These are phyloP conservation scores for Orius laevigatus DNA, from an alignment of 1,140 invertebrate species.

Conservation along the genomic window DNA sequence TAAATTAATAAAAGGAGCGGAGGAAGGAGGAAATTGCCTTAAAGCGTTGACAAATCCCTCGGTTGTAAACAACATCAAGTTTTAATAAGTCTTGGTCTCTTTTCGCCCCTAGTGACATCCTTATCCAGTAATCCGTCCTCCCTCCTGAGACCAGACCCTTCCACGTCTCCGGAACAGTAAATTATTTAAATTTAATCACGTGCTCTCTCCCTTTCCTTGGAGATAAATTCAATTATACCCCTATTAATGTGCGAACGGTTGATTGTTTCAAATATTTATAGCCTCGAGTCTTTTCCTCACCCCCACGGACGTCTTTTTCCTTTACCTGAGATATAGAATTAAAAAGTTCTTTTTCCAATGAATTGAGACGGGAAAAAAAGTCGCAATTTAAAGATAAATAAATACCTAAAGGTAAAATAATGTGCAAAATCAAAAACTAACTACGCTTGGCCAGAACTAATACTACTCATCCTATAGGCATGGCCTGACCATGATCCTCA, in stretches of 20 bases:
- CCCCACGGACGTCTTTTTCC: no score
- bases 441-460: no score
- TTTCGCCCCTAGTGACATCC: constrained; percentile 7
- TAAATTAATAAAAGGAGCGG: no score
- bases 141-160: not conserved
- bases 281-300: not conserved
- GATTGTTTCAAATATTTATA: constrained; percentile 19
- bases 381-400: no score
- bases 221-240: constrained; percentile 17
- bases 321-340: no score
- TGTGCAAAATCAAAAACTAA: no score
- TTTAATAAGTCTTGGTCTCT: constrained; percentile 6
- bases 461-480: no score
- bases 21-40: no score
- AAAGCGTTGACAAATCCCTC: constrained; percentile 8
- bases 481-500: no score
- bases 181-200: constrained; percentile 20
- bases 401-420: no score
- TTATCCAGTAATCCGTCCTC: constrained; percentile 4
- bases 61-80: constrained; percentile 10
- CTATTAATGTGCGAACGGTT: constrained; percentile 18
- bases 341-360: no score
- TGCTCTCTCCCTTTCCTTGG: not conserved
- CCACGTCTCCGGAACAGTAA: constrained; percentile 9
- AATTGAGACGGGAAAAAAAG: no score